Evolutionary conservation across 2,113 vertebrate genomes (phyloP).

Genomic region (Chaetodon auriga): DNA sequence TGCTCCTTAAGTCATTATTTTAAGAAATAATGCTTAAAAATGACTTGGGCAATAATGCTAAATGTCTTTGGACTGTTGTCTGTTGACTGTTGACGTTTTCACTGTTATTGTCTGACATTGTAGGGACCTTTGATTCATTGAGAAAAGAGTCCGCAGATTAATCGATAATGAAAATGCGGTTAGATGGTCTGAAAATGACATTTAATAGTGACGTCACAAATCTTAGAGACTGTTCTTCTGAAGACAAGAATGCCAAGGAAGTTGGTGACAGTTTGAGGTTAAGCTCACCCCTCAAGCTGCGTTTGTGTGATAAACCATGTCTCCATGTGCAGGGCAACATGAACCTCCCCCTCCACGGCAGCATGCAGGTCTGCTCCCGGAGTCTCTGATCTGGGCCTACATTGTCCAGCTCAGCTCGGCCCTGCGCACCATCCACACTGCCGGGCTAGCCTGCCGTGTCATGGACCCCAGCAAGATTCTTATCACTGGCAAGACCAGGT

Average conservation of each 20-base stretch:
- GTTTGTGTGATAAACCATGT: conserved; percentile 28
- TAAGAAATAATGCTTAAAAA: too few species aligned
- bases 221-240: neutral
- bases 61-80: too few species aligned
- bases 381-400: conserved; percentile 99
- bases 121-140: neutral
- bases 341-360: conserved; percentile 96
- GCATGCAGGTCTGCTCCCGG: conserved; percentile 95
- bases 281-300: neutral
- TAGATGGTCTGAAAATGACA: too few species aligned
- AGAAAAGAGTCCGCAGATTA: neutral
- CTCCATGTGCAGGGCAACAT: conserved; percentile 88
- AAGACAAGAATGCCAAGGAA: conserved; percentile 9
- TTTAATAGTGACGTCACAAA: neutral
- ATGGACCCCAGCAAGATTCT: conserved; percentile 99
- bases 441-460: conserved; percentile 95
- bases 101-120: neutral
- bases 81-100: too few species aligned
- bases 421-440: conserved; percentile 95
- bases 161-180: neutral
- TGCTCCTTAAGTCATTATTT: too few species aligned
- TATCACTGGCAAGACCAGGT: conserved; percentile 98
- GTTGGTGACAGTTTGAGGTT: conserved; percentile 40
- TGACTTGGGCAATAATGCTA: neutral
- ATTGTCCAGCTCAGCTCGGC: conserved; percentile 98